Base-by-base conservation (phyloP, 1,140 invertebrate species). In the Drosophila pachea region DNA sequence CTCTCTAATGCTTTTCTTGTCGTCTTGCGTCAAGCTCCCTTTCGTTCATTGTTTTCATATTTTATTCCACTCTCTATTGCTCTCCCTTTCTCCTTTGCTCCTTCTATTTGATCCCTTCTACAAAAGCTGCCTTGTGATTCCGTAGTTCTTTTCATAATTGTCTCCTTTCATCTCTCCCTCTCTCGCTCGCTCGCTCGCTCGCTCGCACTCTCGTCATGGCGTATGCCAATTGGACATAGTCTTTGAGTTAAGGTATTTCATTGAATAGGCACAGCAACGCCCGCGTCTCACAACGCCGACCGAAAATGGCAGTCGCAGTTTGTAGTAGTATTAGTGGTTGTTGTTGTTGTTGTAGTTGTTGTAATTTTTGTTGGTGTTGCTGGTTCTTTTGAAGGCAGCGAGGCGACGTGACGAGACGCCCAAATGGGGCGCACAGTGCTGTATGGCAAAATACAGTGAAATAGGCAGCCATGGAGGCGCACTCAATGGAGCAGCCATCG, bases 321-420 rank as follows among this genome's bases (percentile, higher is more conserved):
- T 14, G 50, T 49, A 42, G 50, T n/a, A n/a, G n/a, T n/a, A n/a
- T n/a, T n/a, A n/a, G n/a, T n/a, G n/a, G n/a, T n/a, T n/a, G n/a
- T n/a, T n/a, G n/a, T n/a, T n/a, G n/a, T n/a, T n/a, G n/a, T n/a
- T n/a, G n/a, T n/a, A n/a, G n/a, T n/a, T n/a, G n/a, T n/a, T n/a
- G n/a, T n/a, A n/a, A n/a, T n/a, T n/a, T n/a, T n/a, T n/a, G n/a
- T 68, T 78, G 76, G 47, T 68, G 63, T 64, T 76, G 74, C 61
- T 63, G 38, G 74, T 77, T 79, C 78, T 77, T 66, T 75, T 79
- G 76, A 79, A 79, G 78, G 73, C 75, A 75, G 71, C 65, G 74
- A 86, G 82, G 81, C 65, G 74, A 86, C 81, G 81, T 86, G 81
- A 86, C 81, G 77, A 81, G 81, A 86, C 81, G 74, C 82, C 81